Evolutionary conservation across 2,113 vertebrate species (phyloP).

Genomic region (Pipra filicauda): DNA sequence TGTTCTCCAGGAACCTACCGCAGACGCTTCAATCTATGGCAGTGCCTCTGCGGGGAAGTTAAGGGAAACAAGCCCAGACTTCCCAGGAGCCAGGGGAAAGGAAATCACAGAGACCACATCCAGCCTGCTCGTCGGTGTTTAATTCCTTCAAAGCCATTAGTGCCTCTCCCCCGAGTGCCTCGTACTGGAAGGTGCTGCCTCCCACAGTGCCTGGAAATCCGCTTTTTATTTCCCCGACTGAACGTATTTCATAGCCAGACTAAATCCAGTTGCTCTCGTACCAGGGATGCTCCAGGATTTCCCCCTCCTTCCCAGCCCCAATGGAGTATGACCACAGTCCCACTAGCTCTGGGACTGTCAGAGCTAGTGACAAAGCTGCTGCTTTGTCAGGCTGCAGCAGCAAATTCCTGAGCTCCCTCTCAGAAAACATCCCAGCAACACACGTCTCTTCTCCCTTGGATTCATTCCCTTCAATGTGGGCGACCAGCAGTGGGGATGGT

Average conservation of each 20-base stretch:
- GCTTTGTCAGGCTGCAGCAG: not conserved
- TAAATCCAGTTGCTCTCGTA: not conserved
- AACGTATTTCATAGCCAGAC: not conserved
- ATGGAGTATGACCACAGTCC: not conserved
- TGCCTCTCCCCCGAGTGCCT: not conserved
- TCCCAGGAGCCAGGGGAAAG: not conserved
- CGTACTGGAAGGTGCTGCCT: conserved; percentile 18
- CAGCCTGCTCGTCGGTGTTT: not conserved
- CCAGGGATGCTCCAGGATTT: not conserved
- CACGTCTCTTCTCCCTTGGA: not conserved
- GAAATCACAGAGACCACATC: not conserved
- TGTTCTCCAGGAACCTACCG: not conserved
- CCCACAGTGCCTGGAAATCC: not conserved
- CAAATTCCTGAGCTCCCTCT: not conserved
- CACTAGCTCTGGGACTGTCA: not conserved
- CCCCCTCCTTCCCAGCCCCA: not conserved
- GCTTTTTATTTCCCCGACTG: not conserved
- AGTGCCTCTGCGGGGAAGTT: not conserved
- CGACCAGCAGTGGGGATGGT: not conserved
- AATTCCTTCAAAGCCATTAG: conserved; percentile 1
- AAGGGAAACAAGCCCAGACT: not conserved
- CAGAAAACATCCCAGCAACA: not conserved
- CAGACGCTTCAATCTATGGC: rapidly evolving
- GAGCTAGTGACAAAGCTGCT: too few species aligned
- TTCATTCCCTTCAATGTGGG: not conserved